These are phyloP conservation scores for Tipula helvola DNA, from an alignment of 2,888 invertebrate species.

Conservation along the genomic window DNA sequence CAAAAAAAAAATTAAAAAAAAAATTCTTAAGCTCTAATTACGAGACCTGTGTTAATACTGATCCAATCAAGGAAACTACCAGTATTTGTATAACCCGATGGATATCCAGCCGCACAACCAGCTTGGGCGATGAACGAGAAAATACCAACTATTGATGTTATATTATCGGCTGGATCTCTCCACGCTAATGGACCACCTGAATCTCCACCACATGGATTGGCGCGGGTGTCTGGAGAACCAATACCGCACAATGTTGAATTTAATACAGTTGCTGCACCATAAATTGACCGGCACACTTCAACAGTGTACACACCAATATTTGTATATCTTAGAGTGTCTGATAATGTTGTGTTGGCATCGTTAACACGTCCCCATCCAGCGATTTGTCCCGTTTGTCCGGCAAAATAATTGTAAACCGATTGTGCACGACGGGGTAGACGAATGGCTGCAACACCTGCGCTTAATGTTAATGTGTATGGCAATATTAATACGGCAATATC, in stretches of 20 bases:
- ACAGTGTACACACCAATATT: background rate
- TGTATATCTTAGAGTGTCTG: background rate
- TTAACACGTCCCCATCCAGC: background rate
- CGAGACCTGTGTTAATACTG: constrained; percentile 13
- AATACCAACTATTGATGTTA: constrained; percentile 17
- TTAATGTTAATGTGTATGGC: background rate
- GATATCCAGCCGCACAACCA: constrained; percentile 17
- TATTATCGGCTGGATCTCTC: constrained; percentile 12
- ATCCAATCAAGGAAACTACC: constrained; percentile 18
- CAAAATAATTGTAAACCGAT: background rate
- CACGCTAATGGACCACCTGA: constrained; percentile 18
- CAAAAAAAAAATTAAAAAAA: background rate
- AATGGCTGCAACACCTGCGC: background rate
- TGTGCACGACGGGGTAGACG: background rate
- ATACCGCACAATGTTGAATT: background rate
- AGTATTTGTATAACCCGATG: constrained; percentile 18
- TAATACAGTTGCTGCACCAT: background rate
- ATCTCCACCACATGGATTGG: constrained; percentile 18
- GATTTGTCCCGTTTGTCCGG: background rate
- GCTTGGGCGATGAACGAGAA: constrained; percentile 17
- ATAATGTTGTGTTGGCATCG: background rate
- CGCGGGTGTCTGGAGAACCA: background rate
- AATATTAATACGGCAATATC: background rate
- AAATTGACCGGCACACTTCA: background rate
- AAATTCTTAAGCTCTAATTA: background rate